phyloP scores from a whole-genome alignment of 2,888 invertebrate species.

The Drosophila antonietae region DNA sequence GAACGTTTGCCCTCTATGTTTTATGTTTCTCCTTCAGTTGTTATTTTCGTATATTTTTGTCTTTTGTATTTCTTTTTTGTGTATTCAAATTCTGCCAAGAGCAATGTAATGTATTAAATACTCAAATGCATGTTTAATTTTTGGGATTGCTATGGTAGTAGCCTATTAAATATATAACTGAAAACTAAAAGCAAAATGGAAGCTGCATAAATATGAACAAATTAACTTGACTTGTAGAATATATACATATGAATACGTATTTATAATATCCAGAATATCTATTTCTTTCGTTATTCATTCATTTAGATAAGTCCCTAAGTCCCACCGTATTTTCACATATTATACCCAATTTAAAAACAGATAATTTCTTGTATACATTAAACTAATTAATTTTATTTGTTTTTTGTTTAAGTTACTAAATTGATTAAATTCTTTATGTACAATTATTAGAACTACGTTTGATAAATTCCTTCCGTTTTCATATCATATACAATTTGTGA shows the following conservation, averaged over 20 bases:
- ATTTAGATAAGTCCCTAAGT: not conserved
- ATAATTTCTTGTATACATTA: not conserved
- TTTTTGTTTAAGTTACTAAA: not conserved
- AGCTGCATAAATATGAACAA: not conserved
- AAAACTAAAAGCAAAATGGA: not conserved
- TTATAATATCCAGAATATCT: not conserved
- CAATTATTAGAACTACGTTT: constrained; percentile 38
- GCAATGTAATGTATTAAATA: not conserved
- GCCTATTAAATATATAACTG: not conserved
- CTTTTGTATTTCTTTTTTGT: not conserved
- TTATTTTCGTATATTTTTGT: not conserved
- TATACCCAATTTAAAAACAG: not conserved
- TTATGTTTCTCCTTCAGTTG: not conserved
- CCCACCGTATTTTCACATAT: no score
- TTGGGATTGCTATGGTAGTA: not conserved
- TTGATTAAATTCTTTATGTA: constrained; percentile 44
- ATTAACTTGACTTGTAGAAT: not conserved
- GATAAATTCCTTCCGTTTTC: constrained; percentile 4
- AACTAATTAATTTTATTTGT: constrained; percentile 33
- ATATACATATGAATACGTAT: not conserved
- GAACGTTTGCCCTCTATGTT: no score
- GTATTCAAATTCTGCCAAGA: not conserved
- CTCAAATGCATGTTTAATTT: not conserved
- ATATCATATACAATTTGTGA: constrained; percentile 56
- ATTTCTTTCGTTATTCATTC: not conserved